Evolutionary conservation across 2,113 vertebrate species (phyloP).

Genomic region (Rhodinocichla rosea): DNA sequence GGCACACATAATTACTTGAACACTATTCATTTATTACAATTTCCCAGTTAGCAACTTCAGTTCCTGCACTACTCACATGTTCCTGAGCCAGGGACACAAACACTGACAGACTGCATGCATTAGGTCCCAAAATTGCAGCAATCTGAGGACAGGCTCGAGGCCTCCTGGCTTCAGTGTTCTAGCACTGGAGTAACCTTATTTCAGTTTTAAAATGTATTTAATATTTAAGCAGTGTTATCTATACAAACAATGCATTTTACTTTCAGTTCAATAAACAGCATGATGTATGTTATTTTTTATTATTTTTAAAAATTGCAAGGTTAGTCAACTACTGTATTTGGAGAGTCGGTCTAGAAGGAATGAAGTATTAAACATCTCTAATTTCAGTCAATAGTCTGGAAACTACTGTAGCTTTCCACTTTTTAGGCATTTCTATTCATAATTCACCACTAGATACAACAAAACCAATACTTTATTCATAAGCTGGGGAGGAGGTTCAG

Average conservation of each 20-base stretch:
- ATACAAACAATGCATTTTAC: neutral
- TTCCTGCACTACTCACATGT: neutral
- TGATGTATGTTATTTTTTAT: neutral
- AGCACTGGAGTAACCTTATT: neutral
- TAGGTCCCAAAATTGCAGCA: neutral
- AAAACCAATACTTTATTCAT: slow-evolving; percentile 4
- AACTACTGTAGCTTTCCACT: neutral
- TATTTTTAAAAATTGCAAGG: neutral
- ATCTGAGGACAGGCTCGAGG: fast-evolving
- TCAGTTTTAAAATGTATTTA: neutral
- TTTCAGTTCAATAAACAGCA: neutral
- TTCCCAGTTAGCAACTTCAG: neutral
- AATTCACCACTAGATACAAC: neutral
- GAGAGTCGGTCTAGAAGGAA: neutral
- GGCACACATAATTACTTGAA: neutral
- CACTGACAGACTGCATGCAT: neutral
- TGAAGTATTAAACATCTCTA: neutral
- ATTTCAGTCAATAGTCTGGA: neutral
- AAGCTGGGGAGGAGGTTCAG: neutral
- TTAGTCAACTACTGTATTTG: neutral
- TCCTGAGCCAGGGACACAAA: neutral
- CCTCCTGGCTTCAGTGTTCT: neutral
- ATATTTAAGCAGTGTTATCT: neutral
- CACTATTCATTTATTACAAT: neutral
- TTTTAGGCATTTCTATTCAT: neutral